Evolutionary conservation across 1,140 invertebrate species (phyloP).

Genomic region (Cotesia vestalis): DNA sequence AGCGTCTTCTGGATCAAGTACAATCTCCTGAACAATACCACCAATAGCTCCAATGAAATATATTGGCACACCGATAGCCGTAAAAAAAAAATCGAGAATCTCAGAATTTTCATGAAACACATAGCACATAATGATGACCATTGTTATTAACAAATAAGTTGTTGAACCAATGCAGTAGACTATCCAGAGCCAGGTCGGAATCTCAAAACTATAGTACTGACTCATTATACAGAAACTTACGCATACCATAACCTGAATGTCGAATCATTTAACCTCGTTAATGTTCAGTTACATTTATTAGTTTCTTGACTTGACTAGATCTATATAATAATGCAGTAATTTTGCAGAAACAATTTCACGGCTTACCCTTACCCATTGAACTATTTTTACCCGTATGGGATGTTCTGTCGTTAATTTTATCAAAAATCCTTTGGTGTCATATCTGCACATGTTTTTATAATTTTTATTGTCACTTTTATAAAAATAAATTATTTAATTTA

Average conservation of each 20-base stretch:
- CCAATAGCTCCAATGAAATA: constrained; percentile 41
- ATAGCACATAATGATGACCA: constrained; percentile 35
- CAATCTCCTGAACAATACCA: constrained; percentile 35
- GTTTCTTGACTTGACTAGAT: not conserved
- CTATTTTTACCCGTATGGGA: constrained; percentile 28
- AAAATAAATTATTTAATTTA: not conserved
- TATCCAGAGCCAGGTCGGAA: constrained; percentile 49
- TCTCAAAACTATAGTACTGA: constrained; percentile 38
- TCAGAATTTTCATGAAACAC: constrained; percentile 25
- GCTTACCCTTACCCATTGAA: constrained; percentile 23
- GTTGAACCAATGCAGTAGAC: constrained; percentile 49
- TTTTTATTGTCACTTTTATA: not conserved
- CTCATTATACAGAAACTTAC: constrained; percentile 41
- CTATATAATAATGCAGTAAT: no score
- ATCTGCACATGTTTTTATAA: constrained; percentile 17
- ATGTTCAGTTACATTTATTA: not conserved
- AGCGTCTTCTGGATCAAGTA: constrained; percentile 18
- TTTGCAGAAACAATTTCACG: no score
- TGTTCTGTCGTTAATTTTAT: constrained; percentile 18
- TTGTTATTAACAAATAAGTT: constrained; percentile 44
- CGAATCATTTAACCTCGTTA: constrained; percentile 1
- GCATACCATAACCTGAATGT: not conserved
- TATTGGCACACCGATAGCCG: constrained; percentile 39
- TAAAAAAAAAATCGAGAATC: constrained; percentile 38
- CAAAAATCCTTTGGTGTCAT: not conserved